A percentile compares a stretch with the other conserved stretches of the same genome.
phyloP scores from a whole-genome alignment of 2,797 vertebrate genomes.

The Artibeus jamaicensis region DNA sequence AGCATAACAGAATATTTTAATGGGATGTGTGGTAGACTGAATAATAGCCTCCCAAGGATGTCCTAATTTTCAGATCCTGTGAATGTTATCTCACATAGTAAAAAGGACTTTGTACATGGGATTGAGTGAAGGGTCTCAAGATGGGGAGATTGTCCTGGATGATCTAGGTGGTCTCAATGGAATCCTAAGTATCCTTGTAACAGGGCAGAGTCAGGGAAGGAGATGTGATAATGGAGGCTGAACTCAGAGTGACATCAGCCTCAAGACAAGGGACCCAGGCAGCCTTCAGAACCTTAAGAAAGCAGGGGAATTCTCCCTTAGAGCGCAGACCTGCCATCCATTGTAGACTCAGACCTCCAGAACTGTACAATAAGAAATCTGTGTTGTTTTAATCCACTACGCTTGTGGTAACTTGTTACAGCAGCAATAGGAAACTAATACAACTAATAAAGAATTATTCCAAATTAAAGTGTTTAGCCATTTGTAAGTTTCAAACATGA shows the following conservation, averaged over 20 bases:
- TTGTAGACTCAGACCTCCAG: background rate
- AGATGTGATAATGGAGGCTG: background rate
- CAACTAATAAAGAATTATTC: background rate
- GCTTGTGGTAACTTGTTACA: background rate
- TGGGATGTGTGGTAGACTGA: background rate
- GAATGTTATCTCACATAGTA: background rate
- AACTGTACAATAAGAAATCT: background rate
- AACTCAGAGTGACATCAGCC: background rate
- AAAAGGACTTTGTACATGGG: background rate
- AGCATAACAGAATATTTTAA: background rate
- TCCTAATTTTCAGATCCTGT: background rate
- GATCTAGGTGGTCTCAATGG: background rate
- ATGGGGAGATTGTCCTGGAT: background rate
- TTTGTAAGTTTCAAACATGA: background rate
- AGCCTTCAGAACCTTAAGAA: background rate
- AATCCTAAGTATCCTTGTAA: background rate
- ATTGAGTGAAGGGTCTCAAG: background rate
- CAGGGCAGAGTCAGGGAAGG: background rate
- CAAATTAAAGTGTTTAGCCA: background rate
- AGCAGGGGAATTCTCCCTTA: background rate
- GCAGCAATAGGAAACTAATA: background rate
- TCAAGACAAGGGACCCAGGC: background rate
- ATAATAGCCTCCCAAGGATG: background rate
- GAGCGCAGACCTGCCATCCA: accelerated
- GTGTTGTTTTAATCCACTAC: background rate